A percentile compares a stretch with the other conserved stretches of the same genome.
Evolutionary conservation across 2,113 vertebrate genomes (phyloP).

Genomic region (Myxocyprinus asiaticus): DNA sequence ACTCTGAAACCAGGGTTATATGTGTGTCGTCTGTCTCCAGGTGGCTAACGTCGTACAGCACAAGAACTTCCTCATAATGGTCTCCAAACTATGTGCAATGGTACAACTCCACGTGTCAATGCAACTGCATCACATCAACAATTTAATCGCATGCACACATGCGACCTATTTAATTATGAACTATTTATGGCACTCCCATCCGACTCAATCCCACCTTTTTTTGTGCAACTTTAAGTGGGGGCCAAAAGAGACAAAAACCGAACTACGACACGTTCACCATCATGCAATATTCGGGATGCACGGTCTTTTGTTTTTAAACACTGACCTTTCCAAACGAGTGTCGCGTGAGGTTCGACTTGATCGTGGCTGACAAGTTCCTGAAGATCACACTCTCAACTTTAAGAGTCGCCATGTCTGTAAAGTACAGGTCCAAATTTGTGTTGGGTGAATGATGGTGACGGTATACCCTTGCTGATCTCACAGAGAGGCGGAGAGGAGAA

Average conservation of each 20-base stretch:
- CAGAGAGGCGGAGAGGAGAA: slow-evolving; percentile 42
- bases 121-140: no score
- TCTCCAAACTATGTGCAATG: no score
- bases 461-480: slow-evolving; percentile 19
- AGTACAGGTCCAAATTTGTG: slow-evolving; percentile 22
- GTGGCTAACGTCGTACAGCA: no score
- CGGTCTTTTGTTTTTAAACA: slow-evolving; percentile 45
- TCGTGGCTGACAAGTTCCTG: slow-evolving; percentile 55
- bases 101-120: no score
- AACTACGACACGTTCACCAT: slow-evolving; percentile 4
- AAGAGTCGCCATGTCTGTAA: slow-evolving; percentile 71
- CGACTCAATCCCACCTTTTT: no score
- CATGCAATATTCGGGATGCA: not conserved
- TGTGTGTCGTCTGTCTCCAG: no score
- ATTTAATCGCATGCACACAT: no score
- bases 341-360: slow-evolving; percentile 41
- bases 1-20: no score
- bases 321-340: slow-evolving; percentile 72
- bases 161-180: no score
- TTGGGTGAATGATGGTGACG: slow-evolving; percentile 28
- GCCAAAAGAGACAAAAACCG: not conserved
- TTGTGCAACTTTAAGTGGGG: no score
- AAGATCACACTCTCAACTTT: slow-evolving; percentile 64
- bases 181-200: no score
- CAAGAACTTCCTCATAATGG: no score